These are phyloP conservation scores for Drosophila prolongata DNA, from an alignment of 2,888 invertebrate genomes.

Conservation along the genomic window DNA sequence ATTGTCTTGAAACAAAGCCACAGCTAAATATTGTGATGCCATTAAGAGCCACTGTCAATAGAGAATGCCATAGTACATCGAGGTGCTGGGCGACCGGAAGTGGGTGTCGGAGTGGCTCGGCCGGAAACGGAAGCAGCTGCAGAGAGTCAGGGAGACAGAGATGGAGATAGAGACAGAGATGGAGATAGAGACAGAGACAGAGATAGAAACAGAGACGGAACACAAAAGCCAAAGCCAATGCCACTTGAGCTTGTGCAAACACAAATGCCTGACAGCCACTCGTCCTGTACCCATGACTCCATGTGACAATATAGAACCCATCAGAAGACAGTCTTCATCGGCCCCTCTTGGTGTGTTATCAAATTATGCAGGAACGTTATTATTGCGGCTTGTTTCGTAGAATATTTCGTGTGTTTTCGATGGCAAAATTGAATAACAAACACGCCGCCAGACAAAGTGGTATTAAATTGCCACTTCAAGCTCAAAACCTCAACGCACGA, in stretches of 20 bases:
- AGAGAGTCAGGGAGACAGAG: neutral
- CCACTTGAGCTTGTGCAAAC: slow-evolving; percentile 75
- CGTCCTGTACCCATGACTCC: slow-evolving; percentile 3
- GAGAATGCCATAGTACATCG: slow-evolving; percentile 18
- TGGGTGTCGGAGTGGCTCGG: slow-evolving; percentile 1
- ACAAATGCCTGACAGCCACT: slow-evolving; percentile 42
- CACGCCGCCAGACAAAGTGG: slow-evolving; percentile 55
- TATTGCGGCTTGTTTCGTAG: slow-evolving; percentile 63
- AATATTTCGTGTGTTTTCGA: slow-evolving; percentile 53
- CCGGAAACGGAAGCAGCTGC: slow-evolving; percentile 49
- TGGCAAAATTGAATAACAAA: slow-evolving; percentile 72
- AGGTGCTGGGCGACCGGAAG: slow-evolving; percentile 29
- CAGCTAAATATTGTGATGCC: slow-evolving; percentile 75
- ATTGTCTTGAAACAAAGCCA: slow-evolving; percentile 77
- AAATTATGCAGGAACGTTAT: slow-evolving; percentile 75
- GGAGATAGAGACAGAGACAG: too few species aligned
- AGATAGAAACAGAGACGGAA: neutral
- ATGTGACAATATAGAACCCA: slow-evolving; percentile 64
- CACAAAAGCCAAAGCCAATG: slow-evolving; percentile 62
- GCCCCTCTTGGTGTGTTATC: slow-evolving; percentile 52
- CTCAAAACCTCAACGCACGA: slow-evolving; percentile 24
- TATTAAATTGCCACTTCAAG: slow-evolving; percentile 68
- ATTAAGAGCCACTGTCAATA: slow-evolving; percentile 73
- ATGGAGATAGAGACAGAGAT: neutral
- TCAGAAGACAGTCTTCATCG: slow-evolving; percentile 50